A percentile compares a stretch with the other conserved stretches of the same genome.
Conservation (phyloP, 1,140 invertebrate species). For the Harlomillsia oculata region DNA sequence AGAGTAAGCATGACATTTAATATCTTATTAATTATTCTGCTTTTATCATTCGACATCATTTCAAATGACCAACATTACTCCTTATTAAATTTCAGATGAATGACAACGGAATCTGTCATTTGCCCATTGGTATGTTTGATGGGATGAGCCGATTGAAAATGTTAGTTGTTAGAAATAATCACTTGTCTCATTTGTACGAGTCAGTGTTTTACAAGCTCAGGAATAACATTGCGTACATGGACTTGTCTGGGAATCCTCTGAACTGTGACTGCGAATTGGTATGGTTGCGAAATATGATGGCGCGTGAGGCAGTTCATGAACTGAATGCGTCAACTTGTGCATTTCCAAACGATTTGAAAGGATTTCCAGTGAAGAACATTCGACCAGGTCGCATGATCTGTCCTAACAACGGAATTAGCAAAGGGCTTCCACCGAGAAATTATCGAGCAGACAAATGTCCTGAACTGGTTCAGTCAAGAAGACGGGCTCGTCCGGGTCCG, state of each 20-base stretch:
- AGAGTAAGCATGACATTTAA: slow-evolving; percentile 45
- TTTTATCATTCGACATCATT: background rate
- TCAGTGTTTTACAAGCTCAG: slow-evolving; percentile 61
- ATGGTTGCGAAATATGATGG: slow-evolving; percentile 50
- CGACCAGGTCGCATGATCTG: slow-evolving; percentile 31
- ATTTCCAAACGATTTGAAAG: slow-evolving; percentile 27
- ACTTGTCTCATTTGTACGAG: slow-evolving; percentile 61
- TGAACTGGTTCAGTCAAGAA: slow-evolving; percentile 18
- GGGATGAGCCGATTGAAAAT: slow-evolving; percentile 69
- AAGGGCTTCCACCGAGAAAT: background rate
- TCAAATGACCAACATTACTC: background rate
- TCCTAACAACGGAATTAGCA: background rate
- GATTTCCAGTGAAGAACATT: slow-evolving; percentile 17
- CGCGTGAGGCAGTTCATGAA: slow-evolving; percentile 26
- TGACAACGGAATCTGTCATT: slow-evolving; percentile 42
- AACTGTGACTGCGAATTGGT: slow-evolving; percentile 66
- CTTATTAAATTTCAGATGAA: slow-evolving; percentile 37
- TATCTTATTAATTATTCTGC: too few relatives aligned
- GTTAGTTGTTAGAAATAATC: slow-evolving; percentile 66
- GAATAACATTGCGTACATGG: slow-evolving; percentile 67
- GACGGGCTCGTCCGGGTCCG: slow-evolving; percentile 22
- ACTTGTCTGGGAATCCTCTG: slow-evolving; percentile 79
- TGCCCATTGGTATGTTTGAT: slow-evolving; percentile 59
- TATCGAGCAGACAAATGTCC: slow-evolving; percentile 18
- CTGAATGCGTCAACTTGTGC: slow-evolving; percentile 22